phyloP scores from a whole-genome alignment of 1,140 invertebrate species.

The Archivesica marissinica region DNA sequence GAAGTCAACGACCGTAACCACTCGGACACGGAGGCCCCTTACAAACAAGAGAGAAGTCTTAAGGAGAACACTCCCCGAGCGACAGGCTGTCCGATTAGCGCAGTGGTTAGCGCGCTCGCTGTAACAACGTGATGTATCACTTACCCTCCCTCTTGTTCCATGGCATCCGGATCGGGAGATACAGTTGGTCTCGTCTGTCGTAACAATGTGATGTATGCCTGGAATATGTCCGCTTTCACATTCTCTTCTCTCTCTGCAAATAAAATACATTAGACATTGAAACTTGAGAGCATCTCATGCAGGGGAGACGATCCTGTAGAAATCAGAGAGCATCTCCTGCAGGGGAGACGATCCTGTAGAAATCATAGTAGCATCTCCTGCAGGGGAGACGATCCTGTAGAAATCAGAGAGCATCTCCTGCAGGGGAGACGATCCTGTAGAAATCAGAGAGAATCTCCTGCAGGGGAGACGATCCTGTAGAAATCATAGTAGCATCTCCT shows the following conservation, averaged over 20 bases:
- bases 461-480: too few relatives aligned
- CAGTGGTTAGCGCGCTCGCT: too few relatives aligned
- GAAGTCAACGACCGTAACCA: too few relatives aligned
- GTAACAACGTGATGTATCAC: neutral
- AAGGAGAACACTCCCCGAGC: too few relatives aligned
- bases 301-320: slow-evolving; percentile 93
- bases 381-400: slow-evolving; percentile 93
- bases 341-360: slow-evolving; percentile 93
- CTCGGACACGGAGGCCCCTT: too few relatives aligned
- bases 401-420: slow-evolving; percentile 96
- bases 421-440: slow-evolving; percentile 93
- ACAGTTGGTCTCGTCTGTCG: slow-evolving; percentile 92
- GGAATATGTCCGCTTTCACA: slow-evolving; percentile 99
- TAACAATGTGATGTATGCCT: slow-evolving; percentile 97
- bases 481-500: too few relatives aligned
- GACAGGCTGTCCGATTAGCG: too few relatives aligned
- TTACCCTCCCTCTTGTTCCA: slow-evolving; percentile 91
- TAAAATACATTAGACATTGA: slow-evolving; percentile 3
- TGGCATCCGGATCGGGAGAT: slow-evolving; percentile 87
- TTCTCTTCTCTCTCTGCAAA: slow-evolving; percentile 97
- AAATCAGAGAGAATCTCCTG: slow-evolving; percentile 96
- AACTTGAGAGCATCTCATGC: slow-evolving; percentile 82
- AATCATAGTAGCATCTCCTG: slow-evolving; percentile 94
- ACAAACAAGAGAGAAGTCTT: too few relatives aligned
- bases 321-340: slow-evolving; percentile 95